Evolutionary conservation across 2,113 vertebrate genomes (phyloP).

Genomic region (Cebidichthys violaceus): DNA sequence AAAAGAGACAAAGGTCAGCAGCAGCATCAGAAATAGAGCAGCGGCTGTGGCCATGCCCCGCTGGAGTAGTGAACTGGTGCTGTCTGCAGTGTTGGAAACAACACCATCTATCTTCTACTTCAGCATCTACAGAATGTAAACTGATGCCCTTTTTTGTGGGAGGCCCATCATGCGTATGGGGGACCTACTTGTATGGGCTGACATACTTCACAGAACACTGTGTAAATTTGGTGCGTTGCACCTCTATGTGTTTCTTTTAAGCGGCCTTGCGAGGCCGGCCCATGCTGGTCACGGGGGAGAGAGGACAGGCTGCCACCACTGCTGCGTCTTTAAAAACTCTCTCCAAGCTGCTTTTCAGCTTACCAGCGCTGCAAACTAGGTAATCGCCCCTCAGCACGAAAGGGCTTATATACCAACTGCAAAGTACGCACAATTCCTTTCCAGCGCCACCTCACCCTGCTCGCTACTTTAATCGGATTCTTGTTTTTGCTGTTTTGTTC

Average conservation of each 20-base stretch:
- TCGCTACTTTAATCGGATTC: constrained; percentile 63
- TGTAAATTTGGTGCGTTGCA: constrained; percentile 24
- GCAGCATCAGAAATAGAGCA: constrained; percentile 31
- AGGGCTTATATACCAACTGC: constrained; percentile 77
- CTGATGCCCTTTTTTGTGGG: constrained; percentile 3
- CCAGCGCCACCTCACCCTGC: constrained; percentile 53
- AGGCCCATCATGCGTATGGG: background rate
- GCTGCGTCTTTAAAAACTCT: constrained; percentile 79
- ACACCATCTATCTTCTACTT: background rate
- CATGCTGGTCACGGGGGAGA: constrained; percentile 52
- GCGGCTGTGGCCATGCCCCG: background rate
- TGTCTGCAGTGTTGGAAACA: background rate
- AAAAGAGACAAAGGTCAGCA: constrained; percentile 16
- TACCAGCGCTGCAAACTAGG: constrained; percentile 78
- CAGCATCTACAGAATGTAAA: background rate
- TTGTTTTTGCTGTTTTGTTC: constrained; percentile 61
- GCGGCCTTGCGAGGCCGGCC: constrained; percentile 29
- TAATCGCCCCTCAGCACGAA: constrained; percentile 81
- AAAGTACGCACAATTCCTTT: constrained; percentile 70
- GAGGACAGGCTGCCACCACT: constrained; percentile 70
- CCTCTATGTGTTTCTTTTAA: constrained; percentile 23
- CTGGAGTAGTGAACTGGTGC: background rate
- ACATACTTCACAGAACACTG: constrained; percentile 36
- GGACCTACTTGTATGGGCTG: constrained; percentile 25
- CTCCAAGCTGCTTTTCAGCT: constrained; percentile 84